These are phyloP conservation scores for Pherbina coryleti DNA, from an alignment of 2,888 invertebrate genomes.

Conservation along the genomic window DNA sequence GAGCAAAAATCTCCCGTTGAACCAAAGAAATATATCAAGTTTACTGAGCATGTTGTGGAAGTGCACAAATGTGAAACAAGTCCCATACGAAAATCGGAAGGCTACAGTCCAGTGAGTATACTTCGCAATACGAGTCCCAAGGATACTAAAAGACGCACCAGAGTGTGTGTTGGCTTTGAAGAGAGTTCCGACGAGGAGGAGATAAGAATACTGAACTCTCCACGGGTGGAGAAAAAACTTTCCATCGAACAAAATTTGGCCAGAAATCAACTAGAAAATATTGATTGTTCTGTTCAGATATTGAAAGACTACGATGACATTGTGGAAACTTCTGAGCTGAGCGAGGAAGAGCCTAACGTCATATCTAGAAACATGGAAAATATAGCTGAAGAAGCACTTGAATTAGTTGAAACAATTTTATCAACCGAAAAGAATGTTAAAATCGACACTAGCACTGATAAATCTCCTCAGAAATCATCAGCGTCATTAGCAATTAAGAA, in stretches of 20 bases:
- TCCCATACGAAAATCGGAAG: conserved; percentile 42
- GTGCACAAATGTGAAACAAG: conserved; percentile 47
- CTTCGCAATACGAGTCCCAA: background rate
- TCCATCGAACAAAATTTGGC: background rate
- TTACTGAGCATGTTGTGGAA: conserved; percentile 55
- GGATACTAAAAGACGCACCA: background rate
- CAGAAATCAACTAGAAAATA: background rate
- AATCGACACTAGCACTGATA: background rate
- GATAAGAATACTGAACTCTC: background rate
- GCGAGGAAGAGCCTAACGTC: background rate
- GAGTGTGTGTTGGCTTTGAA: background rate
- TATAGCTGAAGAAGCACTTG: background rate
- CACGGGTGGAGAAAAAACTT: background rate
- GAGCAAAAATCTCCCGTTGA: conserved; percentile 6
- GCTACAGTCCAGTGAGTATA: conserved; percentile 45
- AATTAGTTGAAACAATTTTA: background rate
- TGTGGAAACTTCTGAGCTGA: background rate
- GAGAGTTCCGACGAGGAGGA: background rate
- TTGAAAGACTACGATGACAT: background rate
- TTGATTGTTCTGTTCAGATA: no score
- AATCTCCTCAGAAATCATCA: background rate
- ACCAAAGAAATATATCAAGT: conserved; percentile 56
- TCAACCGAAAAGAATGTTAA: background rate
- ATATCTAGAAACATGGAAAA: background rate
- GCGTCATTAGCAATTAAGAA: conserved; percentile 3